These are phyloP conservation scores for Odocoileus virginianus DNA, from an alignment of 2,113 vertebrate species.

Conservation along the genomic window DNA sequence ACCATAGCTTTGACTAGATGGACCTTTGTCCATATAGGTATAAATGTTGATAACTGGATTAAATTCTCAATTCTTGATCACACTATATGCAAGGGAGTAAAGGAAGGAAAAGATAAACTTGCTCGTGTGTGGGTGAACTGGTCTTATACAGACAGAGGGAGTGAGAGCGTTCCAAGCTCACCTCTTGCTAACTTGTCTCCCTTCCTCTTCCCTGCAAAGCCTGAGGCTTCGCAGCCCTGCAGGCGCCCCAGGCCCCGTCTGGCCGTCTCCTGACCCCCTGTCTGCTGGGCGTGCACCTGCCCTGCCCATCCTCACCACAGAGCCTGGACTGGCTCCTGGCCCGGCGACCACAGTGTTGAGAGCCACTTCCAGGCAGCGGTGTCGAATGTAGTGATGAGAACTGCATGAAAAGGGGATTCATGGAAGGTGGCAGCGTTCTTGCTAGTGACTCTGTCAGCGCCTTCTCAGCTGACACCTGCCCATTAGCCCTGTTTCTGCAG, in stretches of 20 bases:
- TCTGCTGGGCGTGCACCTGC: neutral
- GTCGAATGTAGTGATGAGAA: too few relatives aligned
- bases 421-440: neutral
- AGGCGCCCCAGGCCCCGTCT: accelerated
- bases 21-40: neutral
- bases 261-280: neutral
- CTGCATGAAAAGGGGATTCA: neutral
- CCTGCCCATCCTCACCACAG: neutral
- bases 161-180: accelerated
- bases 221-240: neutral
- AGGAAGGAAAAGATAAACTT: neutral
- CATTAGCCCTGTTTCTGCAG: too few relatives aligned
- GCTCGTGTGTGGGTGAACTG: accelerated
- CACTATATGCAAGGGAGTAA: neutral
- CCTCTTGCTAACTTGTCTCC: neutral
- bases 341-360: neutral
- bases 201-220: neutral
- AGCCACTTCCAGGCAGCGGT: neutral
- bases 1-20: neutral
- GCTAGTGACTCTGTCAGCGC: neutral
- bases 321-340: neutral
- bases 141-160: accelerated
- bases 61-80: neutral
- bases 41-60: neutral
- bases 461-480: neutral